A percentile compares a stretch with the other conserved stretches of the same genome.
These are phyloP conservation scores for Drosophila kohkoa DNA, from an alignment of 1,140 invertebrate genomes.

Conservation along the genomic window DNA sequence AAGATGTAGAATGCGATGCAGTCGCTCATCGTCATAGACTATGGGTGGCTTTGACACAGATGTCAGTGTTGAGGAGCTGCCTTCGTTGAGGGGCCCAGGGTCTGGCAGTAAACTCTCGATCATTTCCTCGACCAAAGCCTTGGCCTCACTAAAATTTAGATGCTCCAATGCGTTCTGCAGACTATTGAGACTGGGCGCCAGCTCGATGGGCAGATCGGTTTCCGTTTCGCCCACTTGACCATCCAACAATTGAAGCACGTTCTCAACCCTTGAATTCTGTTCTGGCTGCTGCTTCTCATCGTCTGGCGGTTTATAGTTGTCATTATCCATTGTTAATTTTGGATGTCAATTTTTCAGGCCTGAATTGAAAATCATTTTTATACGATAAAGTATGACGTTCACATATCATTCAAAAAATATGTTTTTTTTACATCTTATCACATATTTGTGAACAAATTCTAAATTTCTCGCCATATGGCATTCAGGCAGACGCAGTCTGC, in stretches of 20 bases:
- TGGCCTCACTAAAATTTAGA: neutral
- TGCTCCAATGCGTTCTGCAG: neutral
- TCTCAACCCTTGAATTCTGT: neutral
- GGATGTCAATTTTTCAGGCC: conserved; percentile 5
- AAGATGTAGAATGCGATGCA: conserved; percentile 50
- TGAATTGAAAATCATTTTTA: conserved; percentile 29
- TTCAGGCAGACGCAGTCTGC: conserved; percentile 51
- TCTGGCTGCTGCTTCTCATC: neutral
- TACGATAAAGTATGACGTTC: conserved; percentile 14
- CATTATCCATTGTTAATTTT: conserved; percentile 44
- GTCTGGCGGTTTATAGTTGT: neutral
- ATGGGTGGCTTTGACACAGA: neutral
- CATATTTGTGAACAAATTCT: conserved; percentile 38
- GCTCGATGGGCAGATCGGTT: conserved; percentile 42
- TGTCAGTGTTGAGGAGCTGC: neutral
- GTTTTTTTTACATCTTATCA: conserved; percentile 19
- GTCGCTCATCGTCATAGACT: conserved; percentile 6
- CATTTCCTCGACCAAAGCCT: conserved; percentile 5
- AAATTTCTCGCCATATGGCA: conserved; percentile 62
- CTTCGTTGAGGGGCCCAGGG: neutral
- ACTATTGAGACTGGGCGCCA: conserved; percentile 11
- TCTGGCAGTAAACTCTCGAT: conserved; percentile 21
- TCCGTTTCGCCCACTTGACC: conserved; percentile 53
- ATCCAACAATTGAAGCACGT: conserved; percentile 54
- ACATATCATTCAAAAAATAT: conserved; percentile 37